These are phyloP conservation scores for Lophius americanus DNA, from an alignment of 2,797 vertebrate species.

Conservation along the genomic window DNA sequence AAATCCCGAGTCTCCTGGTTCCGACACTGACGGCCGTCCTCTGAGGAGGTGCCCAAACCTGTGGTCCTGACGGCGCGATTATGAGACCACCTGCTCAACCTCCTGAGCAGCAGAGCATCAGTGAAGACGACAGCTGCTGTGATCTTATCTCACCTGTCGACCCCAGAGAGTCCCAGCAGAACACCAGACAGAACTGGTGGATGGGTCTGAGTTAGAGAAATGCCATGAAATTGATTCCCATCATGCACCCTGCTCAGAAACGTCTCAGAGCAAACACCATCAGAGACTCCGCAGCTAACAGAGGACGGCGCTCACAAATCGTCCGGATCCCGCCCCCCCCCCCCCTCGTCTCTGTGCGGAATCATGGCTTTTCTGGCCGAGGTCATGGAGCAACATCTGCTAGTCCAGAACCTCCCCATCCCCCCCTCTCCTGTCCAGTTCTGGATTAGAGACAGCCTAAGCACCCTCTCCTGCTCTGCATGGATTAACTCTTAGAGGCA, in stretches of 20 bases:
- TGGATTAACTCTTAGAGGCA: slow-evolving; percentile 69
- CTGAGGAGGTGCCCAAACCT: too few species aligned
- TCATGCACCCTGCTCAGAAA: background rate
- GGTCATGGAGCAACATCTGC: slow-evolving; percentile 73
- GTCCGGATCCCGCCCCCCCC: background rate
- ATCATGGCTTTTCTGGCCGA: slow-evolving; percentile 23
- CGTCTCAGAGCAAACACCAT: background rate
- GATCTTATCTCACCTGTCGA: background rate
- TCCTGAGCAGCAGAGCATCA: too few species aligned
- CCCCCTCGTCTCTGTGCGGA: slow-evolving; percentile 3
- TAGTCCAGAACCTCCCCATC: slow-evolving; percentile 27
- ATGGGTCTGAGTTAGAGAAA: background rate
- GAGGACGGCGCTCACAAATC: background rate
- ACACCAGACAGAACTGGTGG: background rate
- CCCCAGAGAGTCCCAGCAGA: background rate
- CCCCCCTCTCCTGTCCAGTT: slow-evolving; percentile 53
- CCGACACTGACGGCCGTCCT: too few species aligned
- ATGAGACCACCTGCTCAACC: background rate
- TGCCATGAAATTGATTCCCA: background rate
- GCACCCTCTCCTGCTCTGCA: slow-evolving; percentile 37
- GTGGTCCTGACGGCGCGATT: too few species aligned
- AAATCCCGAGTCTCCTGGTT: too few species aligned
- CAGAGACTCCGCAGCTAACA: background rate
- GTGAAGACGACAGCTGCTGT: too few species aligned
- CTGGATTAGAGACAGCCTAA: slow-evolving; percentile 70